Evolutionary conservation across 1,140 invertebrate species (phyloP).

Genomic region (Rhyacophila brunnea): DNA sequence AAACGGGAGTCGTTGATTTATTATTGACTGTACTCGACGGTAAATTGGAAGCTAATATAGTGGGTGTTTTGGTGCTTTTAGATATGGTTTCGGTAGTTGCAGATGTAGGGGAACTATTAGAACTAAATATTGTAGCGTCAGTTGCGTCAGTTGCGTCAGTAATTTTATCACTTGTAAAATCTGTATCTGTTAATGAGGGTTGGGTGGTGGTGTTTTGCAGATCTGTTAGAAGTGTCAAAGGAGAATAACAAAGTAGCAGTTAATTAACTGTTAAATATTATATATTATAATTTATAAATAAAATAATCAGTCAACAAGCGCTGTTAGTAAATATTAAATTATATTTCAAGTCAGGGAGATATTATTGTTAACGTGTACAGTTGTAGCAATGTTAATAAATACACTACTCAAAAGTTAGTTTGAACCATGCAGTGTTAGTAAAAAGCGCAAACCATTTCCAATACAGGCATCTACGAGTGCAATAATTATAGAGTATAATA

Average conservation of each 20-base stretch:
- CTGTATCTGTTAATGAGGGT: conserved; percentile 29
- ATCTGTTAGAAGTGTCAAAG: conserved; percentile 37
- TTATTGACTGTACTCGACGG: background rate
- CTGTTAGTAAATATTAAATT: too few species aligned
- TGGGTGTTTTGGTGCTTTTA: background rate
- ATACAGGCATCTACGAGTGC: conserved; percentile 14
- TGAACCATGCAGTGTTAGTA: conserved; percentile 15
- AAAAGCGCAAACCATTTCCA: conserved; percentile 1
- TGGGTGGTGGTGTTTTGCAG: conserved; percentile 32
- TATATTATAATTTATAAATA: background rate
- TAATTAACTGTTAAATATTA: conserved; percentile 21
- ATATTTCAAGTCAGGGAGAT: too few species aligned
- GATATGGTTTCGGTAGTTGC: background rate
- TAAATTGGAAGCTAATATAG: background rate
- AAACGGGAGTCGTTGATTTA: background rate
- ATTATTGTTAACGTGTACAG: too few species aligned
- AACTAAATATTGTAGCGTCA: too few species aligned
- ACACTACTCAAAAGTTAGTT: background rate
- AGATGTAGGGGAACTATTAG: background rate
- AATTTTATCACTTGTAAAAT: conserved; percentile 1
- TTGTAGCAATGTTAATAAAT: too few species aligned
- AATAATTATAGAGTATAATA: background rate
- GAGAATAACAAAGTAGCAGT: conserved; percentile 31
- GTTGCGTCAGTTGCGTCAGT: conserved; percentile 12
- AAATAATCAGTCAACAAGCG: too few species aligned